Conservation (phyloP, 2,797 vertebrate species). For the Coluber constrictor region DNA sequence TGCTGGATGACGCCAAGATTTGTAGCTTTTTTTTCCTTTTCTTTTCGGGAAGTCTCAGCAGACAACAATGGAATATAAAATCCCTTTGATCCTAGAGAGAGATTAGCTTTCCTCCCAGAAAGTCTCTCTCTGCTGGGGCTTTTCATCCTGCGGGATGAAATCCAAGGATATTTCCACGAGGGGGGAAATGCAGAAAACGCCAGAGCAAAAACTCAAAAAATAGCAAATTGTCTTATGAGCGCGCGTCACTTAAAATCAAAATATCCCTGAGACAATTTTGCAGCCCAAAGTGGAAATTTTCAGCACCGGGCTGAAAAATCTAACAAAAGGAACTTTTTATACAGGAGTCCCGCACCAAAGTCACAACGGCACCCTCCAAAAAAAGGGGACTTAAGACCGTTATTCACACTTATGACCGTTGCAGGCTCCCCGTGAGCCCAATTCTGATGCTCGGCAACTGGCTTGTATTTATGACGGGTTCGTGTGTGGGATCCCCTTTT, state of each 20-base stretch:
- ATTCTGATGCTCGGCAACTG: too few relatives aligned
- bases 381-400: too few relatives aligned
- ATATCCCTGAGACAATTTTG: neutral
- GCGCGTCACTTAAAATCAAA: neutral
- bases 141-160: neutral
- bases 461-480: too few relatives aligned
- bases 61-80: conserved; percentile 31
- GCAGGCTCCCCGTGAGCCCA: too few relatives aligned
- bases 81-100: neutral
- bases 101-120: neutral
- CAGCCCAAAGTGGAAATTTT: neutral
- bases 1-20: neutral
- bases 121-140: neutral
- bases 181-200: neutral
- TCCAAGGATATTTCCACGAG: neutral
- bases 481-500: too few relatives aligned
- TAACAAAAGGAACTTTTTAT: too few relatives aligned
- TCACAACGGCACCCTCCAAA: too few relatives aligned
- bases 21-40: too few relatives aligned
- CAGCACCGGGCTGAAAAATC: too few relatives aligned
- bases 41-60: neutral
- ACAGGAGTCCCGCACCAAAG: too few relatives aligned
- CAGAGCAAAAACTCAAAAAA: neutral
- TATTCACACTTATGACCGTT: too few relatives aligned
- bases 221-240: neutral